These are phyloP conservation scores for Lepidurus arcticus DNA, from an alignment of 1,140 invertebrate species.

Conservation along the genomic window DNA sequence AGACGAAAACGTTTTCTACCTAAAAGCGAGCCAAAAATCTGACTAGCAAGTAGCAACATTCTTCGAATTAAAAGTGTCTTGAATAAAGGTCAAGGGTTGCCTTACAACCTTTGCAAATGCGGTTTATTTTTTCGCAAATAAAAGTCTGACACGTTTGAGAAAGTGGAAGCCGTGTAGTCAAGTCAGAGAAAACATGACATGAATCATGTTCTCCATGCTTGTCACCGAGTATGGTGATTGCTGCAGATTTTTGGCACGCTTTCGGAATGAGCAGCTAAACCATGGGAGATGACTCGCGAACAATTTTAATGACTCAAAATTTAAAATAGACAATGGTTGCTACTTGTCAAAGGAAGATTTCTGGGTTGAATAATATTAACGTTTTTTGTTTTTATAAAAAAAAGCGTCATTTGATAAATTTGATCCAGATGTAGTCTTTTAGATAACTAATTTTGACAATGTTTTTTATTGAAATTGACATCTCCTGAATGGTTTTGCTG, in stretches of 20 bases:
- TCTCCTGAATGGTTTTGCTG: constrained; percentile 19
- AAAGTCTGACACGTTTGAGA: neutral
- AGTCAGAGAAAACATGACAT: neutral
- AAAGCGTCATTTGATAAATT: neutral
- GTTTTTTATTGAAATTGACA: neutral
- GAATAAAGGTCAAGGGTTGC: neutral
- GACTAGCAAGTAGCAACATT: constrained; percentile 21
- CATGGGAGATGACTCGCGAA: constrained; percentile 7
- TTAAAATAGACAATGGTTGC: neutral
- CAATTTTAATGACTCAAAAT: neutral
- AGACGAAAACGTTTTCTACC: neutral
- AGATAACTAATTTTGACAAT: constrained; percentile 1
- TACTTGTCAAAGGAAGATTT: neutral
- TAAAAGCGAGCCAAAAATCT: constrained; percentile 22
- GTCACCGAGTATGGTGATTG: neutral
- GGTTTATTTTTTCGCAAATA: neutral
- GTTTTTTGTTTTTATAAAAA: neutral
- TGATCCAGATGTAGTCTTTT: neutral
- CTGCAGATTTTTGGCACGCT: constrained; percentile 18
- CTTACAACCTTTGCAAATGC: neutral
- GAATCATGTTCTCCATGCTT: neutral
- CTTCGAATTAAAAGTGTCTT: neutral
- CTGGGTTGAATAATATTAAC: neutral
- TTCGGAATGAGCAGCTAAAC: constrained; percentile 18
- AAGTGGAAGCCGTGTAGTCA: neutral